Evolutionary conservation across 1,140 invertebrate species (phyloP).

Genomic region (Antheraea mylitta): DNA sequence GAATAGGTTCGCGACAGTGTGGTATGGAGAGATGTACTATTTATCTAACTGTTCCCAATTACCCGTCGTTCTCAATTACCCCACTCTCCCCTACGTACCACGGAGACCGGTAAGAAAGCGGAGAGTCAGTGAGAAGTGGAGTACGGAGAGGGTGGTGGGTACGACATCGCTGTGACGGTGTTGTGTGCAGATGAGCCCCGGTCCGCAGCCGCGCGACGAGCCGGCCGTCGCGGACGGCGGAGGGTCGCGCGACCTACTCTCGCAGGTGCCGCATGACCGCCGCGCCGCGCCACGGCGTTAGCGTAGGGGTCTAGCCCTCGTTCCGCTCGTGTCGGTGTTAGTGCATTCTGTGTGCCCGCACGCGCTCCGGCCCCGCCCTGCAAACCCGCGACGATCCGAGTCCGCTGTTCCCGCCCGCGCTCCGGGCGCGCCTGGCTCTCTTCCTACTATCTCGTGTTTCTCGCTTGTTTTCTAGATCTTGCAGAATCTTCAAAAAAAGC

Average conservation of each 20-base stretch:
- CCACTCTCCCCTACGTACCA: too few relatives aligned
- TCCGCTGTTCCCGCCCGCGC: constrained; percentile 53
- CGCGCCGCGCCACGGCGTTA: constrained; percentile 52
- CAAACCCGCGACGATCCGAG: constrained; percentile 51
- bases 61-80: too few relatives aligned
- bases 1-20: too few relatives aligned
- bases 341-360: constrained; percentile 69
- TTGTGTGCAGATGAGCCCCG: constrained; percentile 81
- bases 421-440: constrained; percentile 75
- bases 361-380: constrained; percentile 59
- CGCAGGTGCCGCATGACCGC: constrained; percentile 78
- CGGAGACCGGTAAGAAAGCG: constrained; percentile 27
- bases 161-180: constrained; percentile 68
- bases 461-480: constrained; percentile 96
- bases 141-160: constrained; percentile 64
- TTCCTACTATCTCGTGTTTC: constrained; percentile 85
- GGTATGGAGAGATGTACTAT: too few relatives aligned
- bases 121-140: constrained; percentile 74
- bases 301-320: constrained; percentile 64
- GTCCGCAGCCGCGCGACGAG: constrained; percentile 80
- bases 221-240: constrained; percentile 77
- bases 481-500: constrained; percentile 98
- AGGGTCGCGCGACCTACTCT: constrained; percentile 80
- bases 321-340: constrained; percentile 66
- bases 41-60: too few relatives aligned